A percentile compares a stretch with the other conserved stretches of the same genome.
Evolutionary conservation across 2,113 vertebrate species (phyloP).

Genomic region (Pelecanus crispus): DNA sequence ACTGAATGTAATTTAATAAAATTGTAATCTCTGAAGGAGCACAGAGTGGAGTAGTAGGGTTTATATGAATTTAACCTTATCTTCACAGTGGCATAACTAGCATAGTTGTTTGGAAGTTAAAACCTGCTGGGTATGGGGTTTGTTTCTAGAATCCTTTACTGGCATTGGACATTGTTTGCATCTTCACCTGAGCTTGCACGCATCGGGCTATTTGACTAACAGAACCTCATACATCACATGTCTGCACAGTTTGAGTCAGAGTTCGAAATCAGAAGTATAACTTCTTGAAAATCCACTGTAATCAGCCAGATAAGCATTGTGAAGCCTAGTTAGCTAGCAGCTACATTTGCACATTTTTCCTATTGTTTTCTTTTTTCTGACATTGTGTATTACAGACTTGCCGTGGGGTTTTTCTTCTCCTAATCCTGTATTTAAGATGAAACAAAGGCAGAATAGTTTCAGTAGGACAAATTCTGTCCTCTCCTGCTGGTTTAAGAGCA

Average conservation of each 20-base stretch:
- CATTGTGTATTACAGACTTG: neutral
- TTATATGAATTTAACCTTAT: neutral
- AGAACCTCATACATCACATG: neutral
- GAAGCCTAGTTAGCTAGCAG: neutral
- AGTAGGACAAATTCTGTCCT: neutral
- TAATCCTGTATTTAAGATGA: neutral
- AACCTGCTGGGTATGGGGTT: neutral
- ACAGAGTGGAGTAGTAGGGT: neutral
- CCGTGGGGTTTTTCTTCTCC: neutral
- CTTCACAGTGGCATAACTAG: neutral
- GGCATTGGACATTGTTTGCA: neutral
- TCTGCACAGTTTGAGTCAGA: neutral
- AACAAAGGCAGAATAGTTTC: neutral
- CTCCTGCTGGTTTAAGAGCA: neutral
- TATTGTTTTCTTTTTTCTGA: neutral
- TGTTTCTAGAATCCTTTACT: neutral
- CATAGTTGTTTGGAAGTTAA: neutral
- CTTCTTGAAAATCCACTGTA: neutral
- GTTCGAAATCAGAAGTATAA: neutral
- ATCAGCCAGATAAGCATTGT: neutral
- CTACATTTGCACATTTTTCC: neutral
- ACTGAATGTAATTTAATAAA: neutral
- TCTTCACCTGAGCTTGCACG: neutral
- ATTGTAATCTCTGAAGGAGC: neutral
- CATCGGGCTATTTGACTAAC: neutral